These are phyloP conservation scores for Hypocryptadius cinnamomeus DNA, from an alignment of 2,113 vertebrate genomes.

Conservation along the genomic window DNA sequence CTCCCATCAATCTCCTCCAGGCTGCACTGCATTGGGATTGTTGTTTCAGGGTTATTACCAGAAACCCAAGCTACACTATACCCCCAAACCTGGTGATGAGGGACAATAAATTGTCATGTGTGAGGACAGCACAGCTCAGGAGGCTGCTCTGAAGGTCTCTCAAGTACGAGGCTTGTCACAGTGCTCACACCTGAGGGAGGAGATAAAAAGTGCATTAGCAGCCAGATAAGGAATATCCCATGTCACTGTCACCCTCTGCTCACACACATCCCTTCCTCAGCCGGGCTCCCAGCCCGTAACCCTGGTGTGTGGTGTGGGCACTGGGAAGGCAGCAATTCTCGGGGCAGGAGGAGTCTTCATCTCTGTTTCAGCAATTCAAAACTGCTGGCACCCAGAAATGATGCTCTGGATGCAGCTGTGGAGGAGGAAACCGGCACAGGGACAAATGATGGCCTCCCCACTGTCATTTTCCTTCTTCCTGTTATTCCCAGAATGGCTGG, in stretches of 20 bases:
- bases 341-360: neutral
- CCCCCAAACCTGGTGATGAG: neutral
- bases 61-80: neutral
- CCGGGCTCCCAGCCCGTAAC: neutral
- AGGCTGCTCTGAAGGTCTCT: neutral
- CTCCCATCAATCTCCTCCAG: neutral
- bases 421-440: neutral
- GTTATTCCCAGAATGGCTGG: neutral
- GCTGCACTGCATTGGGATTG: neutral
- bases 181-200: neutral
- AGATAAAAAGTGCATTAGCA: conserved; percentile 44
- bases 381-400: neutral
- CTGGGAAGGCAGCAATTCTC: neutral
- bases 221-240: neutral
- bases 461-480: neutral
- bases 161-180: neutral
- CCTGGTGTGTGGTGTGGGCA: neutral
- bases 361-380: neutral
- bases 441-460: neutral
- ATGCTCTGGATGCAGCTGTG: neutral
- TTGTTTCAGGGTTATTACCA: neutral
- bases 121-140: neutral
- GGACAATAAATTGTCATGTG: neutral
- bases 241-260: neutral
- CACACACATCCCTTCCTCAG: neutral